Percentiles rank a stretch among this genome's conserved stretches.
phyloP scores from a whole-genome alignment of 2,888 invertebrate genomes.

The Brenthis daphne region DNA sequence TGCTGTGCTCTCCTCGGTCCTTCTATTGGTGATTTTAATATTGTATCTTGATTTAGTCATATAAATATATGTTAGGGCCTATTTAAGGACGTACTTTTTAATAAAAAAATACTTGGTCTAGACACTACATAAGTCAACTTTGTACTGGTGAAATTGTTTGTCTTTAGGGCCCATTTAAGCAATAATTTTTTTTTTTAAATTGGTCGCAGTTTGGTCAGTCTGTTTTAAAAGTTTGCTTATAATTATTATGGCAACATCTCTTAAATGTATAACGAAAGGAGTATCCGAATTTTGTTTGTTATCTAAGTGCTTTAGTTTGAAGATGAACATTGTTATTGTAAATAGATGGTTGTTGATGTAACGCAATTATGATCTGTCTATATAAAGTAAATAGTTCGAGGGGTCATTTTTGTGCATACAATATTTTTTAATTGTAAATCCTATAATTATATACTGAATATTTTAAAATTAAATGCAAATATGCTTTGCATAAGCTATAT shows the following conservation, averaged over 20 bases:
- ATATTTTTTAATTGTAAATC: background rate
- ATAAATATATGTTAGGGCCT: conserved; percentile 55
- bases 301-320: conserved; percentile 9
- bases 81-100: conserved; percentile 60
- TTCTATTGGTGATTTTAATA: conserved; percentile 40
- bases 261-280: conserved; percentile 5
- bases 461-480: too few species aligned
- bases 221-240: conserved; percentile 25
- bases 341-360: conserved; percentile 35
- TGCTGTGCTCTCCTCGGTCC: conserved; percentile 72
- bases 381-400: conserved; percentile 3
- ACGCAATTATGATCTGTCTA: conserved; percentile 18
- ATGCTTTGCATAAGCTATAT: background rate
- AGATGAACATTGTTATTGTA: conserved; percentile 38
- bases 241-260: background rate
- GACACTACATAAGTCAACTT: conserved; percentile 50
- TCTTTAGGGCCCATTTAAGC: conserved; percentile 42
- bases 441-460: background rate
- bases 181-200: conserved; percentile 35
- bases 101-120: conserved; percentile 49
- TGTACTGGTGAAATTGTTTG: conserved; percentile 54
- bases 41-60: conserved; percentile 41
- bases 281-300: conserved; percentile 14
- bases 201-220: conserved; percentile 29
- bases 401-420: conserved; percentile 7